A percentile compares a stretch with the other conserved stretches of the same genome.
Conservation (phyloP, 2,113 vertebrate species). For the Stegostoma tigrinum region DNA sequence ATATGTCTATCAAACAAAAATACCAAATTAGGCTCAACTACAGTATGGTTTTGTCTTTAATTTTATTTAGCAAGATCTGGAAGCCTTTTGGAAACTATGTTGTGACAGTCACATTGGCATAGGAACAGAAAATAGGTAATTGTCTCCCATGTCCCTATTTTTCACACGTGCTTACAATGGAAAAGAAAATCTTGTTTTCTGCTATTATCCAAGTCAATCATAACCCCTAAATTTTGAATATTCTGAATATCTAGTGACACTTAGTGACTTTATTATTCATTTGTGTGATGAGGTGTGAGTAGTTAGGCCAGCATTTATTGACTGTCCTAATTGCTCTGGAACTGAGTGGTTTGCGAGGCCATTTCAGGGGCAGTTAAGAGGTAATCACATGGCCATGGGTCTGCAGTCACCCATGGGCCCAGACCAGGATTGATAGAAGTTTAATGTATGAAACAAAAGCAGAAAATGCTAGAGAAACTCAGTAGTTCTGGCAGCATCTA, state of each 20-base stretch:
- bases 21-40: not conserved
- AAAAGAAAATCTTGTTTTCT: not conserved
- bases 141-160: not conserved
- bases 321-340: too few species aligned
- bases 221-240: not conserved
- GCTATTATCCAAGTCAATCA: not conserved
- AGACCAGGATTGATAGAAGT: too few species aligned
- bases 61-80: not conserved
- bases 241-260: not conserved
- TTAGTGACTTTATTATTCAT: too few species aligned
- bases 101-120: not conserved
- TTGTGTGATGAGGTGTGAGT: too few species aligned
- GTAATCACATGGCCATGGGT: too few species aligned
- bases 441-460: too few species aligned
- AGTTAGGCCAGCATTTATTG: too few species aligned
- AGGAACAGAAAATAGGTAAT: not conserved
- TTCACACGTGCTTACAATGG: not conserved
- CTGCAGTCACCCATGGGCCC: too few species aligned
- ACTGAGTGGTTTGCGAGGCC: too few species aligned
- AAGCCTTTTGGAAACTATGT: not conserved
- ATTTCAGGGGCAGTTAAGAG: too few species aligned
- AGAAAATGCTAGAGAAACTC: too few species aligned
- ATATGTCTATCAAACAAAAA: not conserved
- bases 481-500: too few species aligned
- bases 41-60: not conserved